phyloP scores from a whole-genome alignment of 2,888 invertebrate genomes.

The Marasmarcha lunaedactyla region DNA sequence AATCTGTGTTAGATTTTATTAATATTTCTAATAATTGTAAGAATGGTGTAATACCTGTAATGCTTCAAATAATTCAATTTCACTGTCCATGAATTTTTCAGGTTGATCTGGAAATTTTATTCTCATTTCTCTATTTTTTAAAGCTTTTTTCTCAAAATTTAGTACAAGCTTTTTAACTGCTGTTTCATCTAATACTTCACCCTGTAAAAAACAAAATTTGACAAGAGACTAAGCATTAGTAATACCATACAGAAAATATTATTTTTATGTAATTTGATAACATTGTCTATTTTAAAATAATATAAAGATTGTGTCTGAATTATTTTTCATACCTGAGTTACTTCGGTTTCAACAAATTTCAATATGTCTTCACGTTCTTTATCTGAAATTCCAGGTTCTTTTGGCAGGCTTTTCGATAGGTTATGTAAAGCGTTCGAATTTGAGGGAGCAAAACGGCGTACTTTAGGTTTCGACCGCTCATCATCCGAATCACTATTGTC shows the following conservation, averaged over 20 bases:
- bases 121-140: conserved; percentile 96
- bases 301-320: too few species aligned
- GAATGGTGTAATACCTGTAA: conserved; percentile 86
- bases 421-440: conserved; percentile 40
- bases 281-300: too few species aligned
- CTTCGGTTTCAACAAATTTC: conserved; percentile 86
- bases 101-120: conserved; percentile 98
- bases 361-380: conserved; percentile 85
- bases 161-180: conserved; percentile 89
- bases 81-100: conserved; percentile 98
- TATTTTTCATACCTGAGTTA: conserved; percentile 73
- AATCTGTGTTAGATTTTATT: too few species aligned
- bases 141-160: conserved; percentile 92
- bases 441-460: conserved; percentile 69
- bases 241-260: too few species aligned
- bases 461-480: conserved; percentile 70
- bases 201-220: conserved; percentile 60
- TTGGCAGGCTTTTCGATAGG: conserved; percentile 61
- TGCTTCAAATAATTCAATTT: conserved; percentile 90
- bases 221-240: too few species aligned
- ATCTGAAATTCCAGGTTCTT: conserved; percentile 74
- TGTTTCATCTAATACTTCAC: conserved; percentile 89
- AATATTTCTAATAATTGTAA: too few species aligned
- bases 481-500: conserved; percentile 77
- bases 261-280: neutral